Percentiles rank a stretch among this genome's conserved stretches.
Conservation (phyloP, 2,113 vertebrate species). For the Ciconia stormi region DNA sequence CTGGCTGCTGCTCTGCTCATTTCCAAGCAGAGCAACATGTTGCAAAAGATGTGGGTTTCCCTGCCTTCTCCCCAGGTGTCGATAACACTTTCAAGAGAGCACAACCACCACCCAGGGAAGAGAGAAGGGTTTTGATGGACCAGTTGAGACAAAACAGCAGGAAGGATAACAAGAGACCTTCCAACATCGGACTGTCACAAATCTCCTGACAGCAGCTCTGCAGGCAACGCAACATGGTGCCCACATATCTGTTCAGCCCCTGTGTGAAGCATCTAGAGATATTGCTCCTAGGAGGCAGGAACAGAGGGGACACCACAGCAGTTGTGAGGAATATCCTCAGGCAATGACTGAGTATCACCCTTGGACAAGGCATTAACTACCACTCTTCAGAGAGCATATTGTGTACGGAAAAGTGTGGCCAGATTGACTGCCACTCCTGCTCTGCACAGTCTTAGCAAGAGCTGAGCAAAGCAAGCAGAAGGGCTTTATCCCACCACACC, state of each 20-base stretch:
- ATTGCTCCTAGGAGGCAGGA: not conserved
- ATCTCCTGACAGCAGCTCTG: not conserved
- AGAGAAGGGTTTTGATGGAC: not conserved
- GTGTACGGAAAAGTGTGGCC: fast-evolving
- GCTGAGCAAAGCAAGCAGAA: not conserved
- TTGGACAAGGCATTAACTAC: not conserved
- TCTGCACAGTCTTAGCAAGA: not conserved
- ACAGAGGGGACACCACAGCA: not conserved
- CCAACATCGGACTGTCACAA: fast-evolving
- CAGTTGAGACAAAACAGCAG: not conserved
- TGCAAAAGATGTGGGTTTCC: not conserved
- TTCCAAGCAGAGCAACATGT: not conserved
- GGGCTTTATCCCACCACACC: not conserved
- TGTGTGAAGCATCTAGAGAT: not conserved
- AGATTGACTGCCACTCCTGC: not conserved
- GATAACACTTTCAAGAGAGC: not conserved
- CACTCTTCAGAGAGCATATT: not conserved
- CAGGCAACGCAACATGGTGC: fast-evolving
- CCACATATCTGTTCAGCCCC: not conserved
- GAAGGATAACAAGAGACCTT: not conserved
- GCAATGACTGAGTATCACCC: fast-evolving
- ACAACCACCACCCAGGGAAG: not conserved
- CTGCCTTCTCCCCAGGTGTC: not conserved
- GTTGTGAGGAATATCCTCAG: not conserved
- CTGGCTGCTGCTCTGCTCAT: not conserved